Evolutionary conservation across 1,140 invertebrate genomes (phyloP).

Genomic region (Drosophila jambulina): DNA sequence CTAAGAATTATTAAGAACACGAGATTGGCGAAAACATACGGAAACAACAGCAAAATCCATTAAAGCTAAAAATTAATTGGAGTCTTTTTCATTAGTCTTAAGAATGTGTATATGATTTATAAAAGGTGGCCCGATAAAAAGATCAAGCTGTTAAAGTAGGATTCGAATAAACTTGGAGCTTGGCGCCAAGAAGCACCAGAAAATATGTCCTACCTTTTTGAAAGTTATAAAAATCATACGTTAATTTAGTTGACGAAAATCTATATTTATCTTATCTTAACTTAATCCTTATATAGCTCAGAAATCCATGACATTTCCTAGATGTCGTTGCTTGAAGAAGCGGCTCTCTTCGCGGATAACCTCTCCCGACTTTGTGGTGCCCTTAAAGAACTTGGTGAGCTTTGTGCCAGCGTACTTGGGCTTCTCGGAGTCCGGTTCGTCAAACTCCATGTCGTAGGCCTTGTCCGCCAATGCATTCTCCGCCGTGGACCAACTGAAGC

Average conservation of each 20-base stretch:
- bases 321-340: conserved; percentile 87
- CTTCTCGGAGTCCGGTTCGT: conserved; percentile 86
- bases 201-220: too few relatives aligned
- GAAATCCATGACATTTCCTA: conserved; percentile 80
- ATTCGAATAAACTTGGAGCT: neutral
- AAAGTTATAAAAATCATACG: neutral
- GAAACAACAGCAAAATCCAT: conserved; percentile 53
- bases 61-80: conserved; percentile 48
- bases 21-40: conserved; percentile 48
- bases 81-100: conserved; percentile 4
- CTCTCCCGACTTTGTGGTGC: conserved; percentile 80
- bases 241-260: neutral
- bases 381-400: conserved; percentile 88
- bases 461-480: conserved; percentile 91
- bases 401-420: conserved; percentile 84
- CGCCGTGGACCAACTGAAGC: conserved; percentile 99
- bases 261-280: neutral
- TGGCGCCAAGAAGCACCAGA: too few relatives aligned
- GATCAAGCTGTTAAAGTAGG: too few relatives aligned
- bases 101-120: neutral
- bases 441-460: conserved; percentile 90
- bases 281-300: conserved; percentile 11
- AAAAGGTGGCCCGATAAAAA: neutral
- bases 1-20: conserved; percentile 48
- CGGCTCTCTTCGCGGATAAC: conserved; percentile 86